A percentile compares a stretch with the other conserved stretches of the same genome.
These are phyloP conservation scores for Megalops atlanticus DNA, from an alignment of 2,113 vertebrate species.

Conservation along the genomic window DNA sequence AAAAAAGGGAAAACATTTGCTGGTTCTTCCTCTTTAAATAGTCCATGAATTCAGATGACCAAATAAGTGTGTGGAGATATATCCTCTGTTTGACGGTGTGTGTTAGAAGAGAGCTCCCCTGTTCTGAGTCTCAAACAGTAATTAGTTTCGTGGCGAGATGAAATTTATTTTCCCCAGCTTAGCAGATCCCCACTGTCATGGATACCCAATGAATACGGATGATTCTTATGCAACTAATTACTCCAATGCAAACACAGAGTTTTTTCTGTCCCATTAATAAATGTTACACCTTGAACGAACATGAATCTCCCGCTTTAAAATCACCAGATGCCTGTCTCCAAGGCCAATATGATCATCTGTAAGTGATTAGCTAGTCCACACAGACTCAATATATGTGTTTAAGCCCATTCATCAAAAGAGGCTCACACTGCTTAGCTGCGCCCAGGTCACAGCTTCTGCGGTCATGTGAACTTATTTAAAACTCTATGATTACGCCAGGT, in stretches of 20 bases:
- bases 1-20: too few relatives aligned
- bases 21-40: neutral
- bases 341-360: conserved; percentile 48
- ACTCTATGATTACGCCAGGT: neutral
- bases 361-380: conserved; percentile 29
- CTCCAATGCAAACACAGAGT: conserved; percentile 62
- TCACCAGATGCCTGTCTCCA: conserved; percentile 46
- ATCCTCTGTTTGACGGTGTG: conserved; percentile 30
- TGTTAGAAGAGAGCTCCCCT: conserved; percentile 41
- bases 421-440: neutral
- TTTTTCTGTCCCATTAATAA: conserved; percentile 57
- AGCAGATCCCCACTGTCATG: conserved; percentile 63
- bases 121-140: conserved; percentile 61
- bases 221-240: conserved; percentile 65
- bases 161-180: conserved; percentile 71
- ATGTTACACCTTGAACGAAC: conserved; percentile 64
- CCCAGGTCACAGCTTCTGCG: neutral
- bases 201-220: conserved; percentile 68
- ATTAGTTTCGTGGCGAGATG: conserved; percentile 67
- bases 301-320: conserved; percentile 60
- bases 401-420: conserved; percentile 18
- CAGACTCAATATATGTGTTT: conserved; percentile 28
- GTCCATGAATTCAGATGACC: neutral
- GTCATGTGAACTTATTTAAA: neutral
- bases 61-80: conserved; percentile 1